Evolutionary conservation across 2,888 invertebrate species (phyloP).

Genomic region (Cephus spinipes): DNA sequence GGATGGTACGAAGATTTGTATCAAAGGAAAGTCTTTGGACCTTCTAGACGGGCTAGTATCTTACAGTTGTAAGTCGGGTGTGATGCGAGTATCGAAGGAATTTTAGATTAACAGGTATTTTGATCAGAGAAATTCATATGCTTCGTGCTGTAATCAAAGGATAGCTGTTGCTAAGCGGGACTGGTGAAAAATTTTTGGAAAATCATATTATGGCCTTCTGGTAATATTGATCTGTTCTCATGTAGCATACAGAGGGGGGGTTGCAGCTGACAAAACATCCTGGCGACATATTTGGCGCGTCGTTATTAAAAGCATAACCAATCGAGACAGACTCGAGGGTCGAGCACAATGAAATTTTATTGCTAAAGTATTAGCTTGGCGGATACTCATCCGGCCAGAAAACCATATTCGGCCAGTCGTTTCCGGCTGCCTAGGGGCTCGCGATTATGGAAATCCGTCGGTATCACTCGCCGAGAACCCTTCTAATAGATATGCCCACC

Average conservation of each 20-base stretch:
- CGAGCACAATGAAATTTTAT: constrained; percentile 40
- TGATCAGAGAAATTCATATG: too few species aligned
- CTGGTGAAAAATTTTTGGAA: background rate
- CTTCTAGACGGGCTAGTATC: too few species aligned
- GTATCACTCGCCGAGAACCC: constrained; percentile 19
- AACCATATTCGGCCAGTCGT: constrained; percentile 8
- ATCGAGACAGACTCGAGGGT: constrained; percentile 27
- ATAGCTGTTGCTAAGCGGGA: background rate
- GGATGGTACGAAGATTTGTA: background rate
- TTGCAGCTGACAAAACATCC: background rate
- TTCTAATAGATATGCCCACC: constrained; percentile 34
- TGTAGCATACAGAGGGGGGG: background rate
- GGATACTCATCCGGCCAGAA: background rate
- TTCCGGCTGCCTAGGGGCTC: constrained; percentile 11
- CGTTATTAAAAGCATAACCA: constrained; percentile 30
- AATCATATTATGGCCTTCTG: background rate
- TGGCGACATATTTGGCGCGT: constrained; percentile 33
- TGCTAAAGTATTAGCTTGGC: constrained; percentile 35
- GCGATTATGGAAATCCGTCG: constrained; percentile 26
- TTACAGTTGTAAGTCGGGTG: too few species aligned
- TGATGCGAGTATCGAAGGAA: too few species aligned
- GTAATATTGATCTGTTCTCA: background rate
- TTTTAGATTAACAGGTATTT: too few species aligned
- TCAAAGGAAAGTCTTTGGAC: too few species aligned
- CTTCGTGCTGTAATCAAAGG: background rate